phyloP scores from a whole-genome alignment of 35 echinoderm and acorn worm genomes.

The Lytechinus pictus region DNA sequence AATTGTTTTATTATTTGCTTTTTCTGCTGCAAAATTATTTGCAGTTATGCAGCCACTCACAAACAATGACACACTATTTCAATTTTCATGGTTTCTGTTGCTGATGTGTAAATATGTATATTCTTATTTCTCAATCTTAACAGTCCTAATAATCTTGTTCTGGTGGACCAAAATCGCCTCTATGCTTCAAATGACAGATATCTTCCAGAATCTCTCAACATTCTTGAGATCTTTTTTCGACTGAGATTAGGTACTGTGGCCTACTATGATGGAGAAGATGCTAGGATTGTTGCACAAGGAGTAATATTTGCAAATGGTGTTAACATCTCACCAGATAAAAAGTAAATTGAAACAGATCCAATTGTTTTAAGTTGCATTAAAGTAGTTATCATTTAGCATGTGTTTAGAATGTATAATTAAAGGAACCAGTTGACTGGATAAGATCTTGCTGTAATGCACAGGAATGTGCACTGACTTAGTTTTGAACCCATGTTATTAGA shows the following conservation, averaged over 20 bases:
- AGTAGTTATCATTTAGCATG: no score
- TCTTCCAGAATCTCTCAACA: background rate
- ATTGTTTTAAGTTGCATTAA: no score
- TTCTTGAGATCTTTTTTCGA: slow-evolving; percentile 38
- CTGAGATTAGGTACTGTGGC: slow-evolving; percentile 59
- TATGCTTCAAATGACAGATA: slow-evolving; percentile 21
- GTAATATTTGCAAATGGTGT: slow-evolving; percentile 43
- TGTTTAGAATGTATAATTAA: no score
- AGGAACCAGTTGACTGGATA: no score
- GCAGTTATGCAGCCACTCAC: no score
- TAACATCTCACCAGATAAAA: slow-evolving; percentile 34
- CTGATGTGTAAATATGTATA: background rate
- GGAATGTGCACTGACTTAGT: no score
- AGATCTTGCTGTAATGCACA: no score
- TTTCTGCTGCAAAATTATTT: no score
- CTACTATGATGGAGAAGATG: slow-evolving; percentile 68
- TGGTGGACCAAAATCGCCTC: background rate
- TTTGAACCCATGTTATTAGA: no score
- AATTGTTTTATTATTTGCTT: no score
- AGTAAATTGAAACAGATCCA: slow-evolving; percentile 9
- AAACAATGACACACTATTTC: no score
- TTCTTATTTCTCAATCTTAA: background rate
- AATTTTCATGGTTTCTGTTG: no score
- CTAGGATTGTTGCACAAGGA: slow-evolving; percentile 25
- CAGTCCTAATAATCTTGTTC: slow-evolving; percentile 30